These are phyloP conservation scores for Macquaria ambigua DNA, from an alignment of 2,113 vertebrate species.

Conservation along the genomic window DNA sequence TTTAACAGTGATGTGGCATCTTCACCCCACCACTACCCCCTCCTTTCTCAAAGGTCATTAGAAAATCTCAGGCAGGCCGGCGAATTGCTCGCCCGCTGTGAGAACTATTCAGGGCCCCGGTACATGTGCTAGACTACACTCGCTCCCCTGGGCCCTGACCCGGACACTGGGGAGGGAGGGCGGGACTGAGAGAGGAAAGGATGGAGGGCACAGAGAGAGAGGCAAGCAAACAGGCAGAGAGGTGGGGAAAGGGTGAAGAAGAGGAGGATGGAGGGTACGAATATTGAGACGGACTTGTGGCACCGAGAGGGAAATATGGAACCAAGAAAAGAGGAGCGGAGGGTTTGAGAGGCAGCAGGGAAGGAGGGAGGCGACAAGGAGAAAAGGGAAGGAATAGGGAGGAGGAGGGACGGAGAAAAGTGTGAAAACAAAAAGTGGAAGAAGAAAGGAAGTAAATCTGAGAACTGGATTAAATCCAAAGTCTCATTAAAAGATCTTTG, in stretches of 20 bases:
- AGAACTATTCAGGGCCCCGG: conserved; percentile 22
- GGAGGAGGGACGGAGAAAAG: neutral
- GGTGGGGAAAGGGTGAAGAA: neutral
- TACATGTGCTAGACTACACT: conserved; percentile 47
- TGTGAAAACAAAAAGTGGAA: neutral
- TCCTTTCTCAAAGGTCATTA: conserved; percentile 55
- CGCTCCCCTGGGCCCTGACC: conserved; percentile 38
- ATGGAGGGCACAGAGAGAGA: neutral
- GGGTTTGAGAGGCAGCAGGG: neutral
- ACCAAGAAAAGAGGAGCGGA: neutral
- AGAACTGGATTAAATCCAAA: no score
- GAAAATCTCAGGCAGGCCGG: conserved; percentile 43
- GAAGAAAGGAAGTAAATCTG: no score
- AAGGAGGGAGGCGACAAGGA: neutral
- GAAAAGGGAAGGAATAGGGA: no score
- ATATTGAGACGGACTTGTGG: neutral
- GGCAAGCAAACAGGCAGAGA: neutral
- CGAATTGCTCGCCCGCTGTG: conserved; percentile 34
- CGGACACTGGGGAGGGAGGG: neutral
- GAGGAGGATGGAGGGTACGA: neutral
- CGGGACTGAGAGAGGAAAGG: neutral
- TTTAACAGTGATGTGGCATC: no score
- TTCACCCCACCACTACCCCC: conserved; percentile 3
- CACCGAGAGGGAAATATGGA: neutral
- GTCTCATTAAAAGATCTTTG: neutral